Evolutionary conservation across 2,113 vertebrate species (phyloP).

Genomic region (Oenanthe melanoleuca): DNA sequence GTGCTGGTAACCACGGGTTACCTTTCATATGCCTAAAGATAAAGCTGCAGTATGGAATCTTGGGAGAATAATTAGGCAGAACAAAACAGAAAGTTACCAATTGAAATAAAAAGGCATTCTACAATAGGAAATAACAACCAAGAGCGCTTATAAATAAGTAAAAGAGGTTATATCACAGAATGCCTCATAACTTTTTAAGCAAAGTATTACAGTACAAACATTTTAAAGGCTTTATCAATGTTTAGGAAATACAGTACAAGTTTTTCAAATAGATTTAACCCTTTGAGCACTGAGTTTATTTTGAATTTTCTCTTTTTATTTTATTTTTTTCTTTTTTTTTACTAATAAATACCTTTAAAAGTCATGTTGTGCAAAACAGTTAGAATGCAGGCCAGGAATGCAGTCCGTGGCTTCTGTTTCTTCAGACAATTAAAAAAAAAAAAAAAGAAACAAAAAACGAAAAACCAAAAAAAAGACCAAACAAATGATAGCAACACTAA

Average conservation of each 20-base stretch:
- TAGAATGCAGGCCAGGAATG: conserved; percentile 73
- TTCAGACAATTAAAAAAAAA: conserved; percentile 50
- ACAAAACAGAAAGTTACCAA: conserved; percentile 89
- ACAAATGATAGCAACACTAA: conserved; percentile 77
- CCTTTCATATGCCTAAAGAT: conserved; percentile 95
- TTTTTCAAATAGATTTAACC: conserved; percentile 92
- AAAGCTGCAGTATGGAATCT: conserved; percentile 95
- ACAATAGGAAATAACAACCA: conserved; percentile 89
- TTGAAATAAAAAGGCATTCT: conserved; percentile 91
- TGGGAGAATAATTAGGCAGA: conserved; percentile 95
- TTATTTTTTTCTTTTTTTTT: conserved; percentile 39
- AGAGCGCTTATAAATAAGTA: conserved; percentile 92
- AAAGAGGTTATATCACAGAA: conserved; percentile 89
- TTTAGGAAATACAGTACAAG: conserved; percentile 94
- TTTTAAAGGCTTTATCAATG: conserved; percentile 87
- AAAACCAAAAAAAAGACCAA: background rate
- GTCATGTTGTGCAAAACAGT: conserved; percentile 96
- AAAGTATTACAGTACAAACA: conserved; percentile 97
- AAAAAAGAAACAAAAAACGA: background rate
- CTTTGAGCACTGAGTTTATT: conserved; percentile 93
- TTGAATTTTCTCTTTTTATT: conserved; percentile 66
- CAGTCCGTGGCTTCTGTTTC: conserved; percentile 68
- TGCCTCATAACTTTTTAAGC: conserved; percentile 92
- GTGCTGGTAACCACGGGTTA: conserved; percentile 97
- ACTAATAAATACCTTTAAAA: conserved; percentile 84